Evolutionary conservation across 2,888 invertebrate species (phyloP), one percentile per base, ranked within the genome.

Genomic region (Tuta absoluta): DNA sequence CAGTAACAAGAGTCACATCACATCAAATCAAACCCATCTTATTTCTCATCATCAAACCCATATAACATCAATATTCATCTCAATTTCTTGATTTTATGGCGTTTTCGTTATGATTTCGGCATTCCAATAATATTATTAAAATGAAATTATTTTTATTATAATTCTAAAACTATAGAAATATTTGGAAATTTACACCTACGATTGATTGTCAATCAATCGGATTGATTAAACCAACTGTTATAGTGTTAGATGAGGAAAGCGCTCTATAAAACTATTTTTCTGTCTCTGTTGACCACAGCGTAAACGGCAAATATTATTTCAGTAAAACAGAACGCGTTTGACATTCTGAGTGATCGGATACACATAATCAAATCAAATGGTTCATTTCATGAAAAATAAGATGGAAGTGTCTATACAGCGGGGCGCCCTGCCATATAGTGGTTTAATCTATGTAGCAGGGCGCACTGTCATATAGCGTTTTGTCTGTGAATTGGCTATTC

Each of bases 101-200:
- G n/a, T n/a, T n/a, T n/a, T n/a, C n/a, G n/a, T n/a, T n/a, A n/a
- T n/a, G n/a, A n/a, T n/a, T n/a, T n/a, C n/a, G n/a, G n/a, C n/a
- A n/a, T n/a, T n/a, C n/a, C n/a, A n/a, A n/a, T n/a, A n/a, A n/a
- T n/a, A n/a, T n/a, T n/a, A n/a, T n/a, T n/a, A n/a, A n/a, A n/a
- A n/a, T n/a, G n/a, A n/a, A n/a, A n/a, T n/a, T 12, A 21, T 51
- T 19, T 51, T 23, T 0, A 51, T 1, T 19, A 7, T 23, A 51
- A 23, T 51, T 19, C 51, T 11, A 0, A n/a, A 38, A 61, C 61
- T 21, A 60, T 10, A 33, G 28, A 28, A 57, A 24, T 57, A 37
- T 17, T 33, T n/a, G 41, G 19, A 60, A 60, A 38, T 59, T n/a
- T 41, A 60, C 14, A 14, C 23, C 23, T 24, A 53, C 51, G 51